Evolutionary conservation across 2,797 vertebrate genomes (phyloP).

Genomic region (Echiichthys vipera): DNA sequence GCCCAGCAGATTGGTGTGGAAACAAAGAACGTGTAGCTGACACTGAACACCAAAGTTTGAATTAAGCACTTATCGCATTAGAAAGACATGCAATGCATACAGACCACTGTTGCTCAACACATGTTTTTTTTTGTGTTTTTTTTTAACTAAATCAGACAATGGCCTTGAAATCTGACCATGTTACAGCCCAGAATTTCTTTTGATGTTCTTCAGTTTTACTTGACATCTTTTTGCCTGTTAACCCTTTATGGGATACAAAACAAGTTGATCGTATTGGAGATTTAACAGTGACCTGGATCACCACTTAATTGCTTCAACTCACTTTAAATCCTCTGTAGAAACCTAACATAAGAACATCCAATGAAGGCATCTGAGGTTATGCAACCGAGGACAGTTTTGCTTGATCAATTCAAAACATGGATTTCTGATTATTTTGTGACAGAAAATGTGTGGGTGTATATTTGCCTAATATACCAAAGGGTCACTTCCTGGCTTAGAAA

Average conservation of each 20-base stretch:
- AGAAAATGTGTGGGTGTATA: background rate
- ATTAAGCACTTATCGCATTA: slow-evolving; percentile 34
- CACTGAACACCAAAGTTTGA: slow-evolving; percentile 14
- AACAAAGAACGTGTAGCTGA: background rate
- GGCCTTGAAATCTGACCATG: slow-evolving; percentile 54
- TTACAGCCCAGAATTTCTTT: slow-evolving; percentile 30
- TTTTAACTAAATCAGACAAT: no score
- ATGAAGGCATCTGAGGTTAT: background rate
- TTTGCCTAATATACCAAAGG: background rate
- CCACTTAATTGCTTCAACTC: background rate
- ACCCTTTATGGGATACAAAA: slow-evolving; percentile 3
- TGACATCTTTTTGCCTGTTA: slow-evolving; percentile 18
- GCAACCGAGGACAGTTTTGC: background rate
- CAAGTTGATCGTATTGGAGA: background rate
- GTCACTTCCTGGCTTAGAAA: background rate
- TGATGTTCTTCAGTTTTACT: slow-evolving; percentile 31
- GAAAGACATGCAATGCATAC: background rate
- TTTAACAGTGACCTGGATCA: background rate
- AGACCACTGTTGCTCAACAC: slow-evolving; percentile 43
- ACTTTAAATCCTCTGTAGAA: slow-evolving; percentile 11
- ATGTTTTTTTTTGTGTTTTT: no score
- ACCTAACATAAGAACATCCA: background rate
- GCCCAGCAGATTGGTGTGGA: slow-evolving; percentile 1
- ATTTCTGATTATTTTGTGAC: background rate
- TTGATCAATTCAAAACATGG: slow-evolving; percentile 7